Conservation (phyloP, 2,113 vertebrate species). For the Phainopepla nitens region DNA sequence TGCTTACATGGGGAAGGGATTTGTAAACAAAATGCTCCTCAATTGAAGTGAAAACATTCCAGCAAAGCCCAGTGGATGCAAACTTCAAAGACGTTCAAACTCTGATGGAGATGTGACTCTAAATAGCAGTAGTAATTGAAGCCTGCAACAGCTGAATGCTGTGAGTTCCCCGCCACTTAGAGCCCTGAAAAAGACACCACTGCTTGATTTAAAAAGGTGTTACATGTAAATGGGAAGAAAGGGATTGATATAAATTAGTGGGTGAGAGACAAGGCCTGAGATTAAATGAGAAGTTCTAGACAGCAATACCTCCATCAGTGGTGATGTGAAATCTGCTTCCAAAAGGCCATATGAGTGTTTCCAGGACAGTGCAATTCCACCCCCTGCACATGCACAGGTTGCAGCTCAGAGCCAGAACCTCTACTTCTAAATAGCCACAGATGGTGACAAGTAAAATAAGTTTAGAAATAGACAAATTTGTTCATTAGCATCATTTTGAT, state of each 20-base stretch:
- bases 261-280: background rate
- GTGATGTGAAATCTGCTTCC: background rate
- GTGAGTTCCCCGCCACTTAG: background rate
- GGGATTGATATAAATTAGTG: background rate
- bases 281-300: background rate
- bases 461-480: background rate
- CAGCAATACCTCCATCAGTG: background rate
- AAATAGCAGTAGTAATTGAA: constrained; percentile 11
- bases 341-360: background rate
- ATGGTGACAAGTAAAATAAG: background rate
- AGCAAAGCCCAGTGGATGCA: background rate
- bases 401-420: background rate
- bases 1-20: background rate
- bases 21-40: background rate
- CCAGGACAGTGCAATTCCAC: background rate
- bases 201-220: constrained; percentile 8
- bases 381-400: background rate
- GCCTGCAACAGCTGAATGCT: background rate
- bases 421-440: background rate
- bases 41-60: background rate
- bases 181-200: background rate
- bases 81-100: background rate
- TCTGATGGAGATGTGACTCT: background rate
- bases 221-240: background rate
- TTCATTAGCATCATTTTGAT: background rate